Conservation (phyloP, 2,113 vertebrate genomes). For the Hippocampus barbouri region DNA sequence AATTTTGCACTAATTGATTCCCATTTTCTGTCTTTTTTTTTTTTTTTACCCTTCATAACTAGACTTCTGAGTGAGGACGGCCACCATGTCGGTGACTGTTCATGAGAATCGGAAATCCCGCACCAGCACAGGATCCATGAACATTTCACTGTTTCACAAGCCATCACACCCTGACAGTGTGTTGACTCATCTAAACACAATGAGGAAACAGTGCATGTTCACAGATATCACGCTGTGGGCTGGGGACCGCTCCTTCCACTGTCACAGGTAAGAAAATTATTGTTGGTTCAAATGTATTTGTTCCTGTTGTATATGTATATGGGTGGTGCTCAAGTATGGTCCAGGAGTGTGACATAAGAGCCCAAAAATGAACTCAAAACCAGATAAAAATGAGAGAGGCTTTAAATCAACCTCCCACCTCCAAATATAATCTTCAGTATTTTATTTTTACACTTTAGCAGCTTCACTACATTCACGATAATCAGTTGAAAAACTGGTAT, state of each 20-base stretch:
- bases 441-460: no score
- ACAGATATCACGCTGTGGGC: constrained; percentile 92
- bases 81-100: constrained; percentile 88
- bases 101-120: constrained; percentile 94
- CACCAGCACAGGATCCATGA: constrained; percentile 88
- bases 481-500: no score
- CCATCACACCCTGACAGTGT: constrained; percentile 89
- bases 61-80: constrained; percentile 27
- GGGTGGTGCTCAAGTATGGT: no score
- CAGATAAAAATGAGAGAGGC: no score
- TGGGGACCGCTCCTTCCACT: constrained; percentile 85
- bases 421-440: no score
- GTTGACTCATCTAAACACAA: constrained; percentile 85
- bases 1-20: no score
- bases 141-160: constrained; percentile 91
- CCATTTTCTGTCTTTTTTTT: no score
- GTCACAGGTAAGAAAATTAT: constrained; percentile 71
- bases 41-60: neutral
- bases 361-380: no score
- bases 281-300: neutral
- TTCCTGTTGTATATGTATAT: neutral
- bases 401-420: no score
- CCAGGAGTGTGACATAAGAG: no score
- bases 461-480: no score
- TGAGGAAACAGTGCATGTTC: constrained; percentile 90